Conservation (phyloP, 2,797 vertebrate species). For the Pseudotriccus pelzelni region DNA sequence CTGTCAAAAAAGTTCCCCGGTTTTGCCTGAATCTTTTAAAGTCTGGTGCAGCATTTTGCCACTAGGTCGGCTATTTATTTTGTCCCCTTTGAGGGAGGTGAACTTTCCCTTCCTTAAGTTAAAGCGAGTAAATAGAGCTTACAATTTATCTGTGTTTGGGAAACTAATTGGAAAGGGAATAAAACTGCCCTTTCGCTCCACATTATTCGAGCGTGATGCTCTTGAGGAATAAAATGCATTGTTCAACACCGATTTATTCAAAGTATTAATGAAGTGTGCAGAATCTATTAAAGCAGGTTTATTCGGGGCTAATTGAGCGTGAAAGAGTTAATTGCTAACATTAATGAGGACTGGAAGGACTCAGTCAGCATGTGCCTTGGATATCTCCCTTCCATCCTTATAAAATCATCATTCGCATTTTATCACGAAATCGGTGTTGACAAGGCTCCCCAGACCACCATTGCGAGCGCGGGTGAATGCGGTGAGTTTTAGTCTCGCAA, state of each 20-base stretch:
- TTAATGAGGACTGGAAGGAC: constrained; percentile 68
- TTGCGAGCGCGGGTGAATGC: not conserved
- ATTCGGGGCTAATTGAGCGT: constrained; percentile 74
- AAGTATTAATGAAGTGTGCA: constrained; percentile 72
- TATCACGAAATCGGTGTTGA: constrained; percentile 51
- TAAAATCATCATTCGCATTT: constrained; percentile 65
- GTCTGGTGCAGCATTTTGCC: not conserved
- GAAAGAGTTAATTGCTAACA: constrained; percentile 75
- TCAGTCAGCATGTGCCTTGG: constrained; percentile 47
- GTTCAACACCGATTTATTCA: not conserved
- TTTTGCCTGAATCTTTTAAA: not conserved
- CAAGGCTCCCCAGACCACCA: constrained; percentile 33
- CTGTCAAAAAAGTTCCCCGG: not conserved
- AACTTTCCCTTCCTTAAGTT: not conserved
- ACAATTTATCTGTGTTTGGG: not conserved
- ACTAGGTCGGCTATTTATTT: not conserved
- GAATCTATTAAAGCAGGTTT: constrained; percentile 74
- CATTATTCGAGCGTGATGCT: not conserved
- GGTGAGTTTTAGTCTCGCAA: not conserved
- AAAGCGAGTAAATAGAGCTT: not conserved
- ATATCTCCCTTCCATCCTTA: constrained; percentile 48
- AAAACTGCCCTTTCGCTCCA: not conserved
- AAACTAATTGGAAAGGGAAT: constrained; percentile 20
- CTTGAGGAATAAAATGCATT: not conserved
- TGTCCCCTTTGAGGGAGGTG: not conserved